Evolutionary conservation across 2,888 invertebrate species (phyloP).

Genomic region (Paralinhomoeus sp.): DNA sequence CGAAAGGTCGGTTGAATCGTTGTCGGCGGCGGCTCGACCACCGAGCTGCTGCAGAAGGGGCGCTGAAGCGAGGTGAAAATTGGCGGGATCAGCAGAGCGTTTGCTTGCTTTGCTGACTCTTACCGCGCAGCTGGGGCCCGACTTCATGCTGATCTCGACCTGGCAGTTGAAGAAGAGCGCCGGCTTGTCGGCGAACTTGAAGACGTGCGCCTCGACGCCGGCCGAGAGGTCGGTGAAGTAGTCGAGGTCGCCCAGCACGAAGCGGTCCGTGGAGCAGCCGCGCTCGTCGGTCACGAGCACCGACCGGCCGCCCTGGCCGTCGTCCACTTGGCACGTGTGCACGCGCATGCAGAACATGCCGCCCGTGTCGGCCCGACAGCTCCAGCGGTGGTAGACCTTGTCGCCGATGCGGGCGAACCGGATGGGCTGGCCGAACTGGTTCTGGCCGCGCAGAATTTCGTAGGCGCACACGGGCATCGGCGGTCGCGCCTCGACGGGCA

Average conservation of each 20-base stretch:
- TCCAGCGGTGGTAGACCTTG: slow-evolving; percentile 1
- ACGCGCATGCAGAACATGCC: slow-evolving; percentile 7
- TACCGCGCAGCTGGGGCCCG: background rate
- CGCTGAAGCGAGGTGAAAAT: no score
- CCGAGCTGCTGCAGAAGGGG: no score
- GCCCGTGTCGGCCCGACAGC: background rate
- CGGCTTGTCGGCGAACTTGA: slow-evolving; percentile 6
- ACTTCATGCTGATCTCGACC: slow-evolving; percentile 3
- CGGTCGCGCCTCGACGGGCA: background rate
- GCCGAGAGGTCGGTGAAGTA: slow-evolving; percentile 5
- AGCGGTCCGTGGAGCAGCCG: slow-evolving; percentile 3
- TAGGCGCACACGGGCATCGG: slow-evolving; percentile 5
- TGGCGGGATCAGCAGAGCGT: no score
- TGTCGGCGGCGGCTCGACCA: no score
- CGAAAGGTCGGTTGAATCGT: no score
- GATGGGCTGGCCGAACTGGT: background rate
- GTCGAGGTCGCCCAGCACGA: slow-evolving; percentile 4
- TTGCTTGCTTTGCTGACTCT: no score
- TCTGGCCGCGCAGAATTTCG: slow-evolving; percentile 2
- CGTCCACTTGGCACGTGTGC: slow-evolving; percentile 3
- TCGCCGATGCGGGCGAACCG: slow-evolving; percentile 5
- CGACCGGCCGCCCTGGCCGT: background rate
- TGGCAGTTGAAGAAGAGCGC: slow-evolving; percentile 5
- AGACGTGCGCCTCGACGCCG: slow-evolving; percentile 4
- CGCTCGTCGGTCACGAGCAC: background rate